Conservation (phyloP, 2,797 vertebrate species). For the Momotus momota region DNA sequence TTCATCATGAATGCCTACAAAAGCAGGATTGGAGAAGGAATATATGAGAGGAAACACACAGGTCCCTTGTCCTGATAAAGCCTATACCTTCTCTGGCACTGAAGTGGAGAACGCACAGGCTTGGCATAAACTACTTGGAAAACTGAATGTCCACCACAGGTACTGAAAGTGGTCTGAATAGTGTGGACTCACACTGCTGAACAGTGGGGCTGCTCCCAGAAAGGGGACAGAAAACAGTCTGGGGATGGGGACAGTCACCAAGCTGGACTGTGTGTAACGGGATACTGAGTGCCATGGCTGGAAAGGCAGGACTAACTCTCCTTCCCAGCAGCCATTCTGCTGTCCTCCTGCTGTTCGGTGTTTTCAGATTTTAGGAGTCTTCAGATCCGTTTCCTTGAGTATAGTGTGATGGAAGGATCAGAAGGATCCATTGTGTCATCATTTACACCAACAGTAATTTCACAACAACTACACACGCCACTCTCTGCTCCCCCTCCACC, state of each 20-base stretch:
- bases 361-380: slow-evolving; percentile 65
- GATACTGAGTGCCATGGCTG: not conserved
- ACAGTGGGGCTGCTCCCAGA: not conserved
- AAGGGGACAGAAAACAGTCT: not conserved
- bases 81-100: not conserved
- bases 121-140: not conserved
- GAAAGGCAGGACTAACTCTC: not conserved
- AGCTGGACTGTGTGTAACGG: not conserved
- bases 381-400: slow-evolving; percentile 55
- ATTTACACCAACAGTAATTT: slow-evolving; percentile 54
- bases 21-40: not conserved
- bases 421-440: slow-evolving; percentile 72
- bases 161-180: not conserved
- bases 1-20: slow-evolving; percentile 94
- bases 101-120: not conserved
- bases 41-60: not conserved
- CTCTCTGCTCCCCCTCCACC: not conserved
- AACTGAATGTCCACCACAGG: not conserved
- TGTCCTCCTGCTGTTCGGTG: not conserved
- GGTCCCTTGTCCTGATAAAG: not conserved
- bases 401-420: slow-evolving; percentile 48
- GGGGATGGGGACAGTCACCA: not conserved
- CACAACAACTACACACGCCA: not conserved
- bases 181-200: not conserved
- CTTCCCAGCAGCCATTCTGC: not conserved